A percentile compares a stretch with the other conserved stretches of the same genome.
Conservation (phyloP, 2,113 vertebrate genomes). For the Riparia riparia region DNA sequence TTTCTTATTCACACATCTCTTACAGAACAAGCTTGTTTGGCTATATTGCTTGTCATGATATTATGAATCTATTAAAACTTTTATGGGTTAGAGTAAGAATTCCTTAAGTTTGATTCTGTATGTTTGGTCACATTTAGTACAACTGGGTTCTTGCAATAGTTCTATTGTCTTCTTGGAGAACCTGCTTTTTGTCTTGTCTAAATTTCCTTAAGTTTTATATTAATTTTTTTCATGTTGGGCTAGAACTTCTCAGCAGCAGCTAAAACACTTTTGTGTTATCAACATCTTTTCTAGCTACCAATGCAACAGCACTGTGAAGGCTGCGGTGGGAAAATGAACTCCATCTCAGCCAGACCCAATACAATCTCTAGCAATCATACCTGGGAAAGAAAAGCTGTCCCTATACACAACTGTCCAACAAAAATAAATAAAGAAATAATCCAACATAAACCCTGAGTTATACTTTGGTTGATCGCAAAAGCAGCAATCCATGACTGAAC, state of each 20-base stretch:
- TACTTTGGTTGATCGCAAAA: neutral
- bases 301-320: neutral
- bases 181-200: neutral
- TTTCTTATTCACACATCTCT: neutral
- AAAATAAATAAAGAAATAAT: neutral
- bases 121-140: neutral
- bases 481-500: neutral
- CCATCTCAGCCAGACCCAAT: neutral
- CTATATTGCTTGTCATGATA: neutral
- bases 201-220: neutral
- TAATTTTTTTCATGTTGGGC: neutral
- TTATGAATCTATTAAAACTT: neutral
- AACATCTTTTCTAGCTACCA: neutral
- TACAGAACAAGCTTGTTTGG: conserved; percentile 10
- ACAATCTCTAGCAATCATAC: neutral
- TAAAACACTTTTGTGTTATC: neutral
- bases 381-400: neutral
- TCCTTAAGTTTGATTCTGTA: neutral
- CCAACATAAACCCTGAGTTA: neutral
- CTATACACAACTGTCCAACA: neutral
- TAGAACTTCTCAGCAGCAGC: neutral
- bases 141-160: neutral
- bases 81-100: neutral
- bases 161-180: neutral
- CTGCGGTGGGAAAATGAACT: neutral